Evolutionary conservation across 2,888 invertebrate species (phyloP), one percentile per base, ranked within the genome.

Genomic region (Spisula solida): DNA sequence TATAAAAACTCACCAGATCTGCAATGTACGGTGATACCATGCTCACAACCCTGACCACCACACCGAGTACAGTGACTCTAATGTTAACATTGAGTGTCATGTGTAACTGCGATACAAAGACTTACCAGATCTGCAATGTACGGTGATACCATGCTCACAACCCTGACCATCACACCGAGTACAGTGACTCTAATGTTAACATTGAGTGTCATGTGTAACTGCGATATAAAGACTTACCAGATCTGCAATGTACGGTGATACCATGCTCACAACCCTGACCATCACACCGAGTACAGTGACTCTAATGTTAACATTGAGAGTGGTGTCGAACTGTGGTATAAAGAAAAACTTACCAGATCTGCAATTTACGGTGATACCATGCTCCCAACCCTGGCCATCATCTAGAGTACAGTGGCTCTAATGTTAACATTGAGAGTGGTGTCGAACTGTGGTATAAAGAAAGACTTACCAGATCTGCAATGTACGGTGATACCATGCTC

Each of bases 101-200:
- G 41, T 41, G 2, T 2, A 8, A 41, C n/a, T n/a, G n/a, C n/a
- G n/a, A 8, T 41, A 41, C 8, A 5, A 41, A 5, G 41, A 89
- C 94, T 91, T 86, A 95, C 95, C 90, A 95, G 60, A 80, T 95
- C 94, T 16, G 98, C 98, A 0, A 99, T 97, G 94, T 98, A 98
- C 0, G 99, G 98, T 0, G 99, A 98, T 4, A 98, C 94, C 97
- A 99, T 98, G 0, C 98, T 98, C 8, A 99, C 99, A 89, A 98
- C 97, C 94, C 99, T 97, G 0, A 98, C 98, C 88, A 98, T 97
- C 97, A 98, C n/a, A n/a, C n/a, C n/a, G n/a, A n/a, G n/a, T n/a
- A n/a, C n/a, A n/a, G n/a, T n/a, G n/a, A n/a, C n/a, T n/a, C n/a
- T n/a, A n/a, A n/a, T n/a, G n/a, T n/a, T n/a, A n/a, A n/a, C n/a